Conservation (phyloP, 2,888 invertebrate species). For the Cremastinae sp. region DNA sequence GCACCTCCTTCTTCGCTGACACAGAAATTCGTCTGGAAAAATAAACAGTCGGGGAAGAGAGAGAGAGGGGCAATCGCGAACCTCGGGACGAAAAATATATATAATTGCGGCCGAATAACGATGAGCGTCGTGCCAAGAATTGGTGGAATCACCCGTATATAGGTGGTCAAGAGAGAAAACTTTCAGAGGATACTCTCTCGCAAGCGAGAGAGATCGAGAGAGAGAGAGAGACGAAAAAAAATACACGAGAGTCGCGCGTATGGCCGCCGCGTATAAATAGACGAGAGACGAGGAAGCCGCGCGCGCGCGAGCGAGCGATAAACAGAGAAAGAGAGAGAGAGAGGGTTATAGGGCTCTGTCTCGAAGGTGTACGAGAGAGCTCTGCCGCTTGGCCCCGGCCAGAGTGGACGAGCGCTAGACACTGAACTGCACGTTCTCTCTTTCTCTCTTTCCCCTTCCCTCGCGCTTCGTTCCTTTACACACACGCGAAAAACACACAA, state of each 20-base stretch:
- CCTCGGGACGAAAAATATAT: not conserved
- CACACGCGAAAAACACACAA: constrained; percentile 46
- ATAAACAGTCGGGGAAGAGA: not conserved
- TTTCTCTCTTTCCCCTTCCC: constrained; percentile 22
- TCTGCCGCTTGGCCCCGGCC: constrained; percentile 69
- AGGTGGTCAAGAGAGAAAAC: constrained; percentile 35
- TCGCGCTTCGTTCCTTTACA: constrained; percentile 1
- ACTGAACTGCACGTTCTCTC: constrained; percentile 47
- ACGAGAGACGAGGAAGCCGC: constrained; percentile 70
- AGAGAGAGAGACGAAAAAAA: constrained; percentile 63
- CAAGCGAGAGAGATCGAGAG: constrained; percentile 42
- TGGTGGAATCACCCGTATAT: constrained; percentile 34
- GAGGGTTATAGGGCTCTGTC: constrained; percentile 63
- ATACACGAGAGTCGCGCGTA: constrained; percentile 75
- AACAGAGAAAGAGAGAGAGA: constrained; percentile 7
- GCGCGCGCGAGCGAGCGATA: no score
- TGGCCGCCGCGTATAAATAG: constrained; percentile 78
- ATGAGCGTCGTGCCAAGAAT: constrained; percentile 11
- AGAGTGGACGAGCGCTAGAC: constrained; percentile 64
- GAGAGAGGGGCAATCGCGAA: not conserved
- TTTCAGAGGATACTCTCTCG: constrained; percentile 44
- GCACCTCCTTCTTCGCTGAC: no score
- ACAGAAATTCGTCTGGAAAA: no score
- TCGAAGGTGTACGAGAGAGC: constrained; percentile 66
- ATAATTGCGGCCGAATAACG: constrained; percentile 9